phyloP scores from a whole-genome alignment of 2,797 vertebrate species.

The Sebastes cheni region DNA sequence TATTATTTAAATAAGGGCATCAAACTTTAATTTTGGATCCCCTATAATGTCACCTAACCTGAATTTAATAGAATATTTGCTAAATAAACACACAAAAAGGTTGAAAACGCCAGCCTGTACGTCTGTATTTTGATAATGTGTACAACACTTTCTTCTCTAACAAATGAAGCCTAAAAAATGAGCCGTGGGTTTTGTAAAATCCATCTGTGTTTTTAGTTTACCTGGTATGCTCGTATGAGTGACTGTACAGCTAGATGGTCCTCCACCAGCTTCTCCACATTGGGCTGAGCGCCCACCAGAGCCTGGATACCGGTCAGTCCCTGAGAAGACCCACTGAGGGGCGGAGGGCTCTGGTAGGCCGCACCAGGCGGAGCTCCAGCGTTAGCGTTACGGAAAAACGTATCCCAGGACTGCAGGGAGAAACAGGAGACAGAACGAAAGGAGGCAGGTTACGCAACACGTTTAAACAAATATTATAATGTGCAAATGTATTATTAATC shows the following conservation, averaged over 20 bases:
- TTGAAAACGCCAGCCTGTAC: too few species aligned
- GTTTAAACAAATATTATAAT: background rate
- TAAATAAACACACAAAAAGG: background rate
- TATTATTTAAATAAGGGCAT: background rate
- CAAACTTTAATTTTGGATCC: background rate
- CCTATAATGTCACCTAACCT: background rate
- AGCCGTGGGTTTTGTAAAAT: too few species aligned
- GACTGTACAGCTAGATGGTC: constrained; percentile 95
- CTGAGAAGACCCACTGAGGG: constrained; percentile 76
- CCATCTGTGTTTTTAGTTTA: constrained; percentile 59
- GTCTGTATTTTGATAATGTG: too few species aligned
- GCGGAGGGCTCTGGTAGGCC: constrained; percentile 90
- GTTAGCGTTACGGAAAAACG: constrained; percentile 93
- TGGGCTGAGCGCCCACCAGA: constrained; percentile 82
- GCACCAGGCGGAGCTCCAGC: constrained; percentile 87
- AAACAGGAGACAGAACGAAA: constrained; percentile 40
- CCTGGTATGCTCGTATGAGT: constrained; percentile 96
- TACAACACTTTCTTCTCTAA: too few species aligned
- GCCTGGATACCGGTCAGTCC: constrained; percentile 72
- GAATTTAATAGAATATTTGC: background rate
- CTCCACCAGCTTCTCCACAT: constrained; percentile 91
- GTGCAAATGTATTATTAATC: too few species aligned
- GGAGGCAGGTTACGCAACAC: background rate
- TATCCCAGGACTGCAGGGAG: constrained; percentile 90
- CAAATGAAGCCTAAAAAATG: too few species aligned